Evolutionary conservation across 2,888 invertebrate species (phyloP).

Genomic region (Leucozona laternaria): DNA sequence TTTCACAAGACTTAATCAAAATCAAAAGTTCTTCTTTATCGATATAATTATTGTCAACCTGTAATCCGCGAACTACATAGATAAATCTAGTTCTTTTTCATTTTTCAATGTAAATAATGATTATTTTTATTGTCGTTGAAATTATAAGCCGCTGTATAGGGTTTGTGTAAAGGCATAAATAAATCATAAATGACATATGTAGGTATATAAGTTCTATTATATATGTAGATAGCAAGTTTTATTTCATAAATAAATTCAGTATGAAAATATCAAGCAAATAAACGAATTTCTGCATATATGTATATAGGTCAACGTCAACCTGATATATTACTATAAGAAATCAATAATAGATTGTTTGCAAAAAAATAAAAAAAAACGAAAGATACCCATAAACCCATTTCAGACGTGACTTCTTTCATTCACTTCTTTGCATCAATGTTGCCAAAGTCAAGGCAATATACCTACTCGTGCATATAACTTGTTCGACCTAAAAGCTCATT

Average conservation of each 20-base stretch:
- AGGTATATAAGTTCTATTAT: no score
- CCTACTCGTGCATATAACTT: background rate
- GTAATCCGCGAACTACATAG: no score
- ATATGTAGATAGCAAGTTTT: no score
- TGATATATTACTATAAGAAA: background rate
- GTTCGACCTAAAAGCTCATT: constrained; percentile 30
- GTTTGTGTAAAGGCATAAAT: no score
- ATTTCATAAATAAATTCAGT: background rate
- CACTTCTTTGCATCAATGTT: constrained; percentile 50
- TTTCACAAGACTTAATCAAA: no score
- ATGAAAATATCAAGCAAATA: background rate
- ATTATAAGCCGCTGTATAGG: no score
- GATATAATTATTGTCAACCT: no score
- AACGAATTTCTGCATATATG: background rate
- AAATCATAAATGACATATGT: background rate
- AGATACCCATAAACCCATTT: constrained; percentile 26
- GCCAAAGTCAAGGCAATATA: constrained; percentile 66
- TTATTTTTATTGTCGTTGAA: no score
- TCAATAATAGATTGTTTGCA: constrained; percentile 5
- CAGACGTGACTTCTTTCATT: constrained; percentile 18
- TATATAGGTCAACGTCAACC: constrained; percentile 4
- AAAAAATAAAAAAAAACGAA: background rate
- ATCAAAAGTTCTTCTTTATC: no score
- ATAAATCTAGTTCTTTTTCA: no score
- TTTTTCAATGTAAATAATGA: no score